Evolutionary conservation across 2,797 vertebrate genomes (phyloP), one percentile per base, ranked within the genome.

Genomic region (Dipus sagitta): DNA sequence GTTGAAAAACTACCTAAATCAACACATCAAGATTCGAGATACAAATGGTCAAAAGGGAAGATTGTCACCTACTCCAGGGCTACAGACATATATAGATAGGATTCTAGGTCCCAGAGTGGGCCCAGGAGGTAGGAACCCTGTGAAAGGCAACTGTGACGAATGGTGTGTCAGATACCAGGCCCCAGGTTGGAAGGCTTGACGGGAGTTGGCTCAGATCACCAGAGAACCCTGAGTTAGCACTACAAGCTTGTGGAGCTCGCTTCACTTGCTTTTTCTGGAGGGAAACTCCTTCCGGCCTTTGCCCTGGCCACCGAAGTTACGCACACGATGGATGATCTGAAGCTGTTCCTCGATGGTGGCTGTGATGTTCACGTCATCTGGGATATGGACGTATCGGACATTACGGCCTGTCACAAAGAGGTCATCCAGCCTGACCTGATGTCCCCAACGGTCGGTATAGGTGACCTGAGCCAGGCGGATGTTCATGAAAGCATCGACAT

Each of bases 401-500:
- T 99, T 99, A 74, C 99, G 98, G 78, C 99, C 99, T 0, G 99
- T 99, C 93, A 99, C 93, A 4, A 99, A 99, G 83, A 99, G 97
- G 95, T 99, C 99, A 0, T 99, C 98, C 97, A 99, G 97, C 38
- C 80, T 88, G 0, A 97, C 97, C 94, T 97, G 88, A 1, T 84
- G 47, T 0, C 99, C 99, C 7, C 85, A 96, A 8, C 99, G 96
- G 98, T 99, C 99, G 0, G 97, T 98, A 97, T 98, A 99, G 47
- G 98, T 97, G 76, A 99, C 99, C 0, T 98, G 95, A 3, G 98
- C 98, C 97, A 99, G 98, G 0, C 99, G 98, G 78, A 99, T 74
- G 93, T 99, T 99, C 99, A 99, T 99, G 97, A 99, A 99, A 93
- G 99, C 99, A 18, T 99, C 99, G 23, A 99, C 99, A 6, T 98